A percentile compares a stretch with the other conserved stretches of the same genome.
Conservation (phyloP, 1,140 invertebrate genomes). For the Temnothorax nylanderi region DNA sequence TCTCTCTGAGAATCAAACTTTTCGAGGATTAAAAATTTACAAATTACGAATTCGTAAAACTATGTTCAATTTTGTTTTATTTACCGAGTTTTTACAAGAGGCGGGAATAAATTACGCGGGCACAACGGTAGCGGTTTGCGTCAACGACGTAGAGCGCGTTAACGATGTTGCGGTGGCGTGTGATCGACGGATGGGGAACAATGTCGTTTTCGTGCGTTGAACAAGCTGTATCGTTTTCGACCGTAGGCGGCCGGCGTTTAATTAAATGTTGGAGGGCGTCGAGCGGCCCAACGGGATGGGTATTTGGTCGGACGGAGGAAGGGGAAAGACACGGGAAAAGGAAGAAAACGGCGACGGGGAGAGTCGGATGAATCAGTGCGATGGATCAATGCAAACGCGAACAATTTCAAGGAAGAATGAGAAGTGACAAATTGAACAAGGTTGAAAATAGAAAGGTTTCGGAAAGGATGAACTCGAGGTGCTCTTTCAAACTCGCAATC, state of each 20-base stretch:
- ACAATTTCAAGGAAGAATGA: neutral
- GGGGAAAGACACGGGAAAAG: neutral
- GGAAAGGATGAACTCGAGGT: neutral
- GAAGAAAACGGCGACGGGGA: neutral
- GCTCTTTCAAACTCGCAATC: neutral
- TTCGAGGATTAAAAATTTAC: neutral
- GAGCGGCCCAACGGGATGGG: neutral
- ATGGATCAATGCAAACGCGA: neutral
- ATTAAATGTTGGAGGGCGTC: conserved; percentile 42
- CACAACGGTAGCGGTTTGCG: neutral
- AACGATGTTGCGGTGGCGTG: conserved; percentile 6
- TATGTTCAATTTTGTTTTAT: neutral
- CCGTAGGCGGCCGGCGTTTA: conserved; percentile 21
- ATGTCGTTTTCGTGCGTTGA: conserved; percentile 19
- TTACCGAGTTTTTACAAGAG: neutral
- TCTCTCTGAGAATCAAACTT: neutral
- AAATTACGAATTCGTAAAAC: neutral
- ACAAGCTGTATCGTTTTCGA: conserved; percentile 49
- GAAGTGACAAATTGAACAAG: neutral
- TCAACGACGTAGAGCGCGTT: neutral
- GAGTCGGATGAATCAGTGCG: neutral
- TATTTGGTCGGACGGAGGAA: neutral
- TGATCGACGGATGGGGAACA: conserved; percentile 9
- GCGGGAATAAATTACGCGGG: neutral
- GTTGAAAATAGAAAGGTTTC: neutral